Base-by-base conservation (phyloP, 2,113 vertebrate species). In the Solea senegalensis region DNA sequence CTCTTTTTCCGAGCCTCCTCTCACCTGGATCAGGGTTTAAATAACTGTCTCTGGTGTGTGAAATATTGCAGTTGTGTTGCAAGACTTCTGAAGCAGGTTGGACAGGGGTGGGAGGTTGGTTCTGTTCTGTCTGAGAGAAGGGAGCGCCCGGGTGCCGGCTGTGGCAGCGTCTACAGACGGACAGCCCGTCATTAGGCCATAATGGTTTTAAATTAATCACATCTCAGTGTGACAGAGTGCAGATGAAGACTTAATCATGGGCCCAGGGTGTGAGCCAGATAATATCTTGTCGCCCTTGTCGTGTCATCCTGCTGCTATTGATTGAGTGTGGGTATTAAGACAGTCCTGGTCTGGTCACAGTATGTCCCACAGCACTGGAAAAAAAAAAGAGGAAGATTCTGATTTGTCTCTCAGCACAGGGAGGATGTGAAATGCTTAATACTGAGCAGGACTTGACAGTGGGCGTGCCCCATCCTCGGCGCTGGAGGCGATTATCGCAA, bases 131-230 rank as follows among this genome's bases (percentile, higher is more conserved):
- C 78, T 74, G 46, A 69, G 64, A 57, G 53, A 60, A 39, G 4
- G 16, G 34, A 74, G 69, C 59, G 16, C 68, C 69, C 84, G 72
- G 87, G 80, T 73, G 68, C 80, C 58, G 84, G 78, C 80, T 74
- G 78, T 84, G 88, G 78, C 88, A 87, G 91, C 3, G 90, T 86
- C 90, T 86, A 89, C 90, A 91, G 34, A 34, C 34, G 5, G 92
- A 92, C 92, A 92, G 90, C 91, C 91, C 92, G 92, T 93, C 92
- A 93, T 93, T 93, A 94, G 89, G 90, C 89, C 89, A 92, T 93
- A 92, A 94, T 93, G 92, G 92, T 91, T 93, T 94, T 93, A 93
- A 93, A 94, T 94, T 91, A 94, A 94, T 94, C 92, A 94, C 91
- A 91, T 92, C 86, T 89, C 89, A 76, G 84, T 90, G 90, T 92